Evolutionary conservation across 2,888 invertebrate genomes (phyloP).

Genomic region (Pyrrhosoma nymphula): DNA sequence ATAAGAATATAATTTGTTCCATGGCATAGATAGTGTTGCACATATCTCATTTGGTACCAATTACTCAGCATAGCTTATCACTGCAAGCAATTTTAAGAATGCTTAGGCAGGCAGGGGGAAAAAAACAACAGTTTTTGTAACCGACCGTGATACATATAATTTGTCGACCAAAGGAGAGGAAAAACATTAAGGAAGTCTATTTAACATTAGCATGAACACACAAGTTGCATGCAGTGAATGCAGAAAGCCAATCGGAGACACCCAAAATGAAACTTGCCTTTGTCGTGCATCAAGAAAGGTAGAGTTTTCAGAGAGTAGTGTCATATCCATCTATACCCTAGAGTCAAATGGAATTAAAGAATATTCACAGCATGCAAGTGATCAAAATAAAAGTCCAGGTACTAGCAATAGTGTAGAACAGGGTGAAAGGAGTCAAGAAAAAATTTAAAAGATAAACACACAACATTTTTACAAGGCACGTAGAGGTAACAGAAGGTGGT

Average conservation of each 20-base stretch:
- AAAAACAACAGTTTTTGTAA: not conserved
- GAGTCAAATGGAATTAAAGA: not conserved
- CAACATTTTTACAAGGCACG: not conserved
- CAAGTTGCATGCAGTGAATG: constrained; percentile 25
- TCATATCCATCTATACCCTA: constrained; percentile 22
- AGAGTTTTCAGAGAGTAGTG: constrained; percentile 16
- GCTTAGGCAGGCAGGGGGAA: not conserved
- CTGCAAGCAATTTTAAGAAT: not conserved
- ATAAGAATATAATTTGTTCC: too few relatives aligned
- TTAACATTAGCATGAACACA: not conserved
- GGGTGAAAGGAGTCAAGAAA: not conserved
- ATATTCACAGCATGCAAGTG: constrained; percentile 44
- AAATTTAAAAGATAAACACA: not conserved
- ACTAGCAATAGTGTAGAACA: not conserved
- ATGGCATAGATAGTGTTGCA: not conserved
- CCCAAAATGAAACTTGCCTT: constrained; percentile 62
- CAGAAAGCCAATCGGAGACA: constrained; percentile 37
- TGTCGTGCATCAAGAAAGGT: constrained; percentile 59
- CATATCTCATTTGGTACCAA: not conserved
- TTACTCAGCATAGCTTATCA: not conserved
- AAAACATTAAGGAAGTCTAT: not conserved
- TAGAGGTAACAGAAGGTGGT: not conserved
- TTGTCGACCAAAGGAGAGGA: not conserved
- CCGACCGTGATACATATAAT: not conserved
- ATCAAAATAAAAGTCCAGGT: not conserved